Evolutionary conservation across 2,797 vertebrate species (phyloP), one percentile per base, ranked within the genome.

Genomic region (Peromyscus eremicus): DNA sequence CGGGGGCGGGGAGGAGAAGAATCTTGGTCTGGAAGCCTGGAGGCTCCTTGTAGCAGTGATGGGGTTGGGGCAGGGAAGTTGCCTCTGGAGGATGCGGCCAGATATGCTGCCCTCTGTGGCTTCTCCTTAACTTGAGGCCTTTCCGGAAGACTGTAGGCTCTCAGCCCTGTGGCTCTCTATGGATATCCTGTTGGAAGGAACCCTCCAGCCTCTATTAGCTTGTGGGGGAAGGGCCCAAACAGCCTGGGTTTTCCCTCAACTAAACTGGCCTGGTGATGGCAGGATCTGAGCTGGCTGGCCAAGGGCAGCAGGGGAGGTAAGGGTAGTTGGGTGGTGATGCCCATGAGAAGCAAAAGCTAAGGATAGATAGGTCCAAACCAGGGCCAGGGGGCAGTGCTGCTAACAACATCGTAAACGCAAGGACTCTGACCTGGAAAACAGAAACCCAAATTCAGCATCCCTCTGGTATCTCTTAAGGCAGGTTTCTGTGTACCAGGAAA

Each of bases 151-250:
- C 21, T 8, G 2, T 57, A 66, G 52, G 93, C 94, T 95, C 85
- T 40, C 95, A 96, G 93, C 2, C 4, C 16, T 21, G 89, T 81
- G 85, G 40, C 77, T 84, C 4, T 76, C 91, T 29, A 0, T 0
- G 12, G 84, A 3, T 46, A 49, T 64, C 93, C 80, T 23, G 52
- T 87, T 68, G 89, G 94, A 94, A 94, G 8, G 95, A 95, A 95
- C 84, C 89, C 82, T 89, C 70, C 57, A 95, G 94, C 77, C 71
- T 92, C 1, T 13, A 57, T 73, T 9, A 70, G 60, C 14, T 43
- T 94, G 60, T 68, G 93, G 64, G 64, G 55, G 70, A 95, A 92
- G 86, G 83, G 52, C 71, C 76, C 89, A 25, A 80, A 85, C 76
- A 95, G 0, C 4, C 57, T 32, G 86, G 64, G 43, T 64, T 81